Evolutionary conservation across 1,140 invertebrate species (phyloP).

Genomic region (Bradysia coprophila): DNA sequence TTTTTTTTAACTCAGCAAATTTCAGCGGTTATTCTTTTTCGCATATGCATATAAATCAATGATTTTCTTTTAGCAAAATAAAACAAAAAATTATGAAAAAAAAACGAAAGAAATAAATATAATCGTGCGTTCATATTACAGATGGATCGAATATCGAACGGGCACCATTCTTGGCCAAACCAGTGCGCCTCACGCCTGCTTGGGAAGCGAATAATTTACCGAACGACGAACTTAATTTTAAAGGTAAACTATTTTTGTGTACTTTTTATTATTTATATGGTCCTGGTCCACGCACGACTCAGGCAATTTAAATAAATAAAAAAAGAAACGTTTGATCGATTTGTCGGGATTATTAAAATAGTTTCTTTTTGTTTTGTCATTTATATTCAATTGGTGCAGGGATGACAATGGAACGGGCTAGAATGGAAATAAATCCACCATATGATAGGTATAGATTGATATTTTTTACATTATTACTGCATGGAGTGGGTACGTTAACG

Average conservation of each 20-base stretch:
- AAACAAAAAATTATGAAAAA: no score
- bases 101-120: no score
- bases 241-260: slow-evolving; percentile 23
- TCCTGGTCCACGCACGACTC: no score
- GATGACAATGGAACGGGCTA: slow-evolving; percentile 50
- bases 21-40: no score
- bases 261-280: not conserved
- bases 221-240: slow-evolving; percentile 70
- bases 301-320: not conserved
- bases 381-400: slow-evolving; percentile 16
- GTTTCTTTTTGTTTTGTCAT: not conserved
- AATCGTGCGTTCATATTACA: slow-evolving; percentile 1
- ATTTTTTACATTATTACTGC: slow-evolving; percentile 77
- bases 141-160: slow-evolving; percentile 1
- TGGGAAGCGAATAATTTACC: slow-evolving; percentile 70
- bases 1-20: no score
- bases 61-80: no score
- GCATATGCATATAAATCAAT: no score
- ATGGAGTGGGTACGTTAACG: slow-evolving; percentile 90
- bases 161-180: slow-evolving; percentile 29
- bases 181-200: slow-evolving; percentile 63
- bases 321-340: not conserved
- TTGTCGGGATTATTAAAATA: not conserved
- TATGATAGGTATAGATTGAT: slow-evolving; percentile 66
- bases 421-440: slow-evolving; percentile 54